Evolutionary conservation across 2,113 vertebrate genomes (phyloP), one percentile per base, ranked within the genome.

Genomic region (Nerophis lumbriciformis): DNA sequence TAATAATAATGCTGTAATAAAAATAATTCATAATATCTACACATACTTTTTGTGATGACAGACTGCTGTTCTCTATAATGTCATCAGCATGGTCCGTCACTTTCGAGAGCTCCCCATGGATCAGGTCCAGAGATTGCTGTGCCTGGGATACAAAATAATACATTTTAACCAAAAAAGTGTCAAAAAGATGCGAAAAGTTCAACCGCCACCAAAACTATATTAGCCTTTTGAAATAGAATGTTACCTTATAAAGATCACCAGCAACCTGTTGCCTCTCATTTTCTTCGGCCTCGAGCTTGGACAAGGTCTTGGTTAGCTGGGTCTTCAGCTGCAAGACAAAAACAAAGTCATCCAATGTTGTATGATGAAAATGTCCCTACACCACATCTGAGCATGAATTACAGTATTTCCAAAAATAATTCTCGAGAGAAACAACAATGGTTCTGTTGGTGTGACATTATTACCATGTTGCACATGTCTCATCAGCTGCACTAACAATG

Each of bases 241-340:
- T 90, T 86, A 98, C 96, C 94, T 95, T 96, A 65, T 92, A 91
- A 59, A 99, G 84, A 81, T 96, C 94, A 64, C 87, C 92, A 51
- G 94, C 94, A 47, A 98, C 92, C 48, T 91, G 93, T 85, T 94
- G 92, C 51, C 95, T 87, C 83, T 97, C 96, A 0, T 67, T 91
- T 38, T 97, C 93, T 80, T 98, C 94, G 0, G 72, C 82, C 84
- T 92, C 92, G 79, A 99, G 90, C 78, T 95, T 98, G 53, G 86
- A 89, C 66, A 92, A 76, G 6, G 94, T 98, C 86, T 94, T 85
- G 0, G 89, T 93, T 69, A 99, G 90, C 83, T 93, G 94, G 2
- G 88, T 93, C 91, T 98, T 99, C 80, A 99, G 87, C 97, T 99
- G 84, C 42, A 91, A 90, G 15, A 5, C 59, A 72, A 72, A 65